Conservation (phyloP, 2,888 invertebrate genomes). For the Lacanobia wlatinum region DNA sequence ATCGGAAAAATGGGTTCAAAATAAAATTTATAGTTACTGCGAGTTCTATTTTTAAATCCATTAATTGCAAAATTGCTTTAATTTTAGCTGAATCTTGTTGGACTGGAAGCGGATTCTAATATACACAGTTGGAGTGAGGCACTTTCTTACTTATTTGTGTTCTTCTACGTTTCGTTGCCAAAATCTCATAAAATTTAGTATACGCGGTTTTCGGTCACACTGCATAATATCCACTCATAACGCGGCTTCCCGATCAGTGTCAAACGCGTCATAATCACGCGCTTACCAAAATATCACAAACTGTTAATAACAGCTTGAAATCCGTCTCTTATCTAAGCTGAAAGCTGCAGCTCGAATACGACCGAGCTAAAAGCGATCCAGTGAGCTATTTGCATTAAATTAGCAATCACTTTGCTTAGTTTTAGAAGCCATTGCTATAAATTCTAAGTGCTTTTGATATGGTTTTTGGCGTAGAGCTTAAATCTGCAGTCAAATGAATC, state of each 20-base stretch:
- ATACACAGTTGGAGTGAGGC: too few species aligned
- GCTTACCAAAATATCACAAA: slow-evolving; percentile 7
- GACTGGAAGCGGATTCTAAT: too few species aligned
- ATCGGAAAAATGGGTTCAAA: too few species aligned
- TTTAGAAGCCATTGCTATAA: slow-evolving; percentile 5
- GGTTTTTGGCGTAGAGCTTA: not conserved
- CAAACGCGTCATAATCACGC: not conserved
- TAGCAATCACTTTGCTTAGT: slow-evolving; percentile 25
- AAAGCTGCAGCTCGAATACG: slow-evolving; percentile 10
- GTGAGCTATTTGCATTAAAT: slow-evolving; percentile 26
- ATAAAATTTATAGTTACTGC: too few species aligned
- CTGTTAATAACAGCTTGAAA: slow-evolving; percentile 24
- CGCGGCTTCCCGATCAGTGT: not conserved
- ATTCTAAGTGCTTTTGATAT: slow-evolving; percentile 9
- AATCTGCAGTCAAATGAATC: not conserved
- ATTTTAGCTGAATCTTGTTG: too few species aligned
- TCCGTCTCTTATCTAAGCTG: slow-evolving; percentile 16
- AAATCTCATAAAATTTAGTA: too few species aligned
- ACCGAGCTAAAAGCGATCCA: not conserved
- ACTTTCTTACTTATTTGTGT: too few species aligned
- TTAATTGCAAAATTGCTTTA: too few species aligned
- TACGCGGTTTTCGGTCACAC: too few species aligned
- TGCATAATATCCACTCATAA: not conserved
- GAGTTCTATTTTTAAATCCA: too few species aligned
- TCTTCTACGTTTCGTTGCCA: too few species aligned